A percentile compares a stretch with the other conserved stretches of the same genome.
Evolutionary conservation across 1,140 invertebrate genomes (phyloP).

Genomic region (Drosophila fuyamai): DNA sequence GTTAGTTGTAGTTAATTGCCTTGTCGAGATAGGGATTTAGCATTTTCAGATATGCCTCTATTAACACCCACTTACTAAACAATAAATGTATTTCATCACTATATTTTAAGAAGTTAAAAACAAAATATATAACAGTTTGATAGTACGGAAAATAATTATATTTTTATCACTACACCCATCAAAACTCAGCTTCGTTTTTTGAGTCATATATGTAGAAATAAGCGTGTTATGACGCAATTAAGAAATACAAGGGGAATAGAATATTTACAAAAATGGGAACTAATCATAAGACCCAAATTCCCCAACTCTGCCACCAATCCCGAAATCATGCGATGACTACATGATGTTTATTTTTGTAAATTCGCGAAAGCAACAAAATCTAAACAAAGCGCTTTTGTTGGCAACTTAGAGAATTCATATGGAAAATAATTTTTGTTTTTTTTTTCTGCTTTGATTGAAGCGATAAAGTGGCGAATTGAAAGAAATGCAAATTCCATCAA

Average conservation of each 20-base stretch:
- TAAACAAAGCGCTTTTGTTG: constrained; percentile 53
- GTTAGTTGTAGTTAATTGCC: constrained; percentile 34
- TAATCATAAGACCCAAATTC: constrained; percentile 4
- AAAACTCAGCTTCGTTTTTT: neutral
- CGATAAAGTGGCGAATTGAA: constrained; percentile 39
- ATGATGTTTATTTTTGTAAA: constrained; percentile 56
- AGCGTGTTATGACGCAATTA: constrained; percentile 41
- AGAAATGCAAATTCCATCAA: constrained; percentile 63
- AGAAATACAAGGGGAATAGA: constrained; percentile 13
- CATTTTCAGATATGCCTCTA: neutral
- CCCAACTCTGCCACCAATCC: constrained; percentile 1
- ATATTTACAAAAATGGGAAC: constrained; percentile 14
- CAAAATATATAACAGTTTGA: too few relatives aligned
- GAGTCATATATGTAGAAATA: constrained; percentile 8
- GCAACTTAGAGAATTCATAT: constrained; percentile 29
- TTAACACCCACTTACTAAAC: neutral
- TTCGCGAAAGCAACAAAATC: constrained; percentile 31
- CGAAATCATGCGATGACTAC: constrained; percentile 50
- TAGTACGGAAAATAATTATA: neutral
- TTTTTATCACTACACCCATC: neutral
- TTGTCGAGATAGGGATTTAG: constrained; percentile 15
- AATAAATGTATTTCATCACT: neutral
- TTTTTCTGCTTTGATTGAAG: constrained; percentile 23
- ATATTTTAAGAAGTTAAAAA: neutral
- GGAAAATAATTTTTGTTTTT: constrained; percentile 30